Evolutionary conservation across 1,140 invertebrate species (phyloP).

Genomic region (Berghia stephanieae): DNA sequence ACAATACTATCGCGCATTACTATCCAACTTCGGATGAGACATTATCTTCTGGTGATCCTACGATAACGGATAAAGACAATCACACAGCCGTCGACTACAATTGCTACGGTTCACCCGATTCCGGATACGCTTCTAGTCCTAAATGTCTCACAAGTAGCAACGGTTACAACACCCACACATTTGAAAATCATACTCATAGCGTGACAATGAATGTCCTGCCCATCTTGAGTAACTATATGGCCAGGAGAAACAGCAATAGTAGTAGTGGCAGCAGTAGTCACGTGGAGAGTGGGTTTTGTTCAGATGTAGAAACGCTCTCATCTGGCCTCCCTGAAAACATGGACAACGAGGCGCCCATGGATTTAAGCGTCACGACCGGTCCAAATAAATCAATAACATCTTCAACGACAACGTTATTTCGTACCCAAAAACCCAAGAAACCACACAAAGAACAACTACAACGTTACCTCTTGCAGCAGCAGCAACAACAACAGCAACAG

Average conservation of each 20-base stretch:
- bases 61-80: not conserved
- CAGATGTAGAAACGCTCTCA: not conserved
- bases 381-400: not conserved
- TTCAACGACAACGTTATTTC: not conserved
- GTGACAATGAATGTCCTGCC: too few relatives aligned
- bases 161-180: not conserved
- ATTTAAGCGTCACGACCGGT: not conserved
- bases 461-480: too few relatives aligned
- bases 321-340: not conserved
- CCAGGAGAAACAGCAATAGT: not conserved
- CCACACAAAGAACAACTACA: not conserved
- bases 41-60: not conserved
- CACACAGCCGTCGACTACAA: slow-evolving; percentile 36
- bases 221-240: too few relatives aligned
- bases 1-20: too few relatives aligned
- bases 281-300: not conserved
- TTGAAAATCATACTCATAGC: too few relatives aligned
- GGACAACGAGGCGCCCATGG: slow-evolving; percentile 14
- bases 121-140: slow-evolving; percentile 62
- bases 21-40: too few relatives aligned
- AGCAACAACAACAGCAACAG: not conserved
- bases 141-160: not conserved
- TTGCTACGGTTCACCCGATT: slow-evolving; percentile 63
- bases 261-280: not conserved
- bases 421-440: not conserved